Evolutionary conservation across 2,888 invertebrate species (phyloP).

Genomic region (Elysia crispata): DNA sequence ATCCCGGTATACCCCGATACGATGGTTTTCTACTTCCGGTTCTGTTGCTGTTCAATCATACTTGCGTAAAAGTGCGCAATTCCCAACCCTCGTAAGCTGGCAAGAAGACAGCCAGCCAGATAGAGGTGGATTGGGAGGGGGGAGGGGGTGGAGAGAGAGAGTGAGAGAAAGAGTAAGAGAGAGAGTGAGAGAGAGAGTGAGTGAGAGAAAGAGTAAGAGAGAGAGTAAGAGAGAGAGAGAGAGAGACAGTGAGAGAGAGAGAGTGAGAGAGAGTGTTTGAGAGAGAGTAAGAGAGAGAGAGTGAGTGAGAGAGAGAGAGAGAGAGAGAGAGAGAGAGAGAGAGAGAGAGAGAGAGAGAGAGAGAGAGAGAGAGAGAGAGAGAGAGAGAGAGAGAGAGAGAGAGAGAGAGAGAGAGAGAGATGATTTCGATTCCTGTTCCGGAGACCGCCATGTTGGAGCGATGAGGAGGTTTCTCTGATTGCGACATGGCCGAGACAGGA

Average conservation of each 20-base stretch:
- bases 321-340: conserved; percentile 15
- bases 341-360: no score
- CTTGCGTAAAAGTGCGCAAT: neutral
- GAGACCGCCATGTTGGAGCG: no score
- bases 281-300: neutral
- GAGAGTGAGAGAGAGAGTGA: neutral
- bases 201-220: neutral
- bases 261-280: conserved; percentile 3
- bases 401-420: no score
- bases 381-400: no score
- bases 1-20: no score
- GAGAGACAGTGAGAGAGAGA: conserved; percentile 30
- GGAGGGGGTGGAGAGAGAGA: conserved; percentile 27
- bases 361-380: no score
- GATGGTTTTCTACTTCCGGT: no score
- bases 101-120: conserved; percentile 15
- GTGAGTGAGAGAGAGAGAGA: neutral
- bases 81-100: neutral
- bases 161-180: neutral
- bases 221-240: conserved; percentile 1
- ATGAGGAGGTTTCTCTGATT: no score
- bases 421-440: no score
- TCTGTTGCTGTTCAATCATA: no score
- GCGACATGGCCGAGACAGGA: no score
- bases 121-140: conserved; percentile 16